Evolutionary conservation across 2,797 vertebrate genomes (phyloP), one percentile per base, ranked within the genome.

Genomic region (Erethizon dorsatum): DNA sequence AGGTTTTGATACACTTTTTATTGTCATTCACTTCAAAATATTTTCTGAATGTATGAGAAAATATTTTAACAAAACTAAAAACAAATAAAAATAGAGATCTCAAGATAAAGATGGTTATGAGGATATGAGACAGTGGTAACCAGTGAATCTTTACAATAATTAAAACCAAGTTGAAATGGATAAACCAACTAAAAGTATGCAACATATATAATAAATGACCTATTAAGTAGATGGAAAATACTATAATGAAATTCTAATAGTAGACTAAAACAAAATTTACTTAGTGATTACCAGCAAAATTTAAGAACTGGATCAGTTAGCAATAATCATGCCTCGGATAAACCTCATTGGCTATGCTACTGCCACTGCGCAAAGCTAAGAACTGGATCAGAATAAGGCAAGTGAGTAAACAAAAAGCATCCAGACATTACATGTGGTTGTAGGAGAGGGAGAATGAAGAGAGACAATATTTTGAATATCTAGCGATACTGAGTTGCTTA

Each of bases 1-100:
- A 92, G 18, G 45, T 78, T 79, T 61, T 79, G 24, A 65, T 59
- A 65, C 15, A 37, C 28, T 88, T 33, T 59, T 82, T 79, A 33
- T 85, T 78, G 52, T 91, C 50, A 91, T 45, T 80, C 57, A 90
- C 12, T 88, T 71, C 47, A 92, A 94, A 94, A 82, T 84, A n/a
- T 90, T 84, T 96, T 90, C 54, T 93, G 17, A 80, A 52, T 88
- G 17, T 80, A 50, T 90, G 10, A 67, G 77, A 50, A 83, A 63
- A 47, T 91, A 84, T 52, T 78, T 57, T 79, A 88, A 77, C 26
- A 88, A 92, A 89, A 89, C 18, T 45, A 67, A 33, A 91, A 88
- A 88, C 45, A 96, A 92, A 59, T 84, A 2, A 75, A 92, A 95
- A 45, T 24, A 84, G 31, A 88, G 84, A 71, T 45, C 9, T 56